phyloP scores from a whole-genome alignment of 2,888 invertebrate genomes.

The Bugula neritina region DNA sequence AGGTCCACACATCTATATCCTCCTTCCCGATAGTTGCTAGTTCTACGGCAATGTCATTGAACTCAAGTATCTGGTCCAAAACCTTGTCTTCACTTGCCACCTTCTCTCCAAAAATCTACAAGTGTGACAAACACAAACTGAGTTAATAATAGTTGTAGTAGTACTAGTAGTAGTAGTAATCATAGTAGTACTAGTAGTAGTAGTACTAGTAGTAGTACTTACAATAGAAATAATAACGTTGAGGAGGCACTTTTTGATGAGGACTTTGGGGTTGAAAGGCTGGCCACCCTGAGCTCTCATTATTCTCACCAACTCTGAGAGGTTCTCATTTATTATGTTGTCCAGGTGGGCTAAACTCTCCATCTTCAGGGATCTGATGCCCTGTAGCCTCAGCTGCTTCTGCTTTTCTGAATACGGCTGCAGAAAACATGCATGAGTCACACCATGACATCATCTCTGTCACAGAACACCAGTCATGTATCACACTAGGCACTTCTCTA shows the following conservation, averaged over 20 bases:
- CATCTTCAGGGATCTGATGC: conserved; percentile 27
- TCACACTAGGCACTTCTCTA: too few relatives aligned
- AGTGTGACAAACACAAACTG: too few relatives aligned
- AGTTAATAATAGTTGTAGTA: too few relatives aligned
- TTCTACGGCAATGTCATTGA: conserved; percentile 22
- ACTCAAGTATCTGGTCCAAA: conserved; percentile 5
- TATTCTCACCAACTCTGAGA: conserved; percentile 11
- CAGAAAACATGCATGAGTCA: too few relatives aligned
- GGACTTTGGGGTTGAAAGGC: conserved; percentile 25
- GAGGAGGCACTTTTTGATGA: neutral
- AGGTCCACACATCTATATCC: conserved; percentile 17
- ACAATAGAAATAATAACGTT: conserved; percentile 26
- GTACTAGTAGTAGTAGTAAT: too few relatives aligned
- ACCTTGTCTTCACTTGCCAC: conserved; percentile 5
- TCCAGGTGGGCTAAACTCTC: conserved; percentile 28
- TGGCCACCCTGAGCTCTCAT: conserved; percentile 9
- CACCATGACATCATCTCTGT: too few relatives aligned
- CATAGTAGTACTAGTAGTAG: too few relatives aligned
- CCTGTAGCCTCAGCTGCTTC: conserved; percentile 8
- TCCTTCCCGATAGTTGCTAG: conserved; percentile 10
- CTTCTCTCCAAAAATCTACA: conserved; percentile 25
- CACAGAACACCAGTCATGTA: too few relatives aligned
- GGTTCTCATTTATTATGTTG: conserved; percentile 24
- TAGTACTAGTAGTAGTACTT: too few relatives aligned
- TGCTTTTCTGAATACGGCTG: conserved; percentile 16